A percentile compares a stretch with the other conserved stretches of the same genome.
These are phyloP conservation scores for Ochlodes sylvanus DNA, from an alignment of 2,888 invertebrate species.

Conservation along the genomic window DNA sequence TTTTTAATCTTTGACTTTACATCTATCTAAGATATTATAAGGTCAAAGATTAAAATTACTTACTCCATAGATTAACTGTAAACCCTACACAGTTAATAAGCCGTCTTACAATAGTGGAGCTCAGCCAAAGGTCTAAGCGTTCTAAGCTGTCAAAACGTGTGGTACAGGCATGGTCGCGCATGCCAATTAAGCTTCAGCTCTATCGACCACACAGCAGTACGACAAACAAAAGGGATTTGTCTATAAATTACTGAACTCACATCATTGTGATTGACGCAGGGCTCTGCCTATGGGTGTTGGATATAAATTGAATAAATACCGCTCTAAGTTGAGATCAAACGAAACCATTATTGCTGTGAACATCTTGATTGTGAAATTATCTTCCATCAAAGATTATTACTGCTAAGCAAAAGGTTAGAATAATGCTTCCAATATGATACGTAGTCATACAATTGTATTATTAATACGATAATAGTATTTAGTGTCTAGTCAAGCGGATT, in stretches of 20 bases:
- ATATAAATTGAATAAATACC: constrained; percentile 8
- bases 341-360: neutral
- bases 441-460: too few relatives aligned
- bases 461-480: too few relatives aligned
- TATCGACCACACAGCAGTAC: constrained; percentile 39
- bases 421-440: too few relatives aligned
- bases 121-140: constrained; percentile 1
- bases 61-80: neutral
- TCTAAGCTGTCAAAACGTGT: constrained; percentile 2
- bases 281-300: constrained; percentile 17
- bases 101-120: neutral
- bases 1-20: too few relatives aligned
- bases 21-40: too few relatives aligned
- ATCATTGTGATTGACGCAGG: constrained; percentile 16
- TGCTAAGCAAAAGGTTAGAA: too few relatives aligned
- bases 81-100: neutral
- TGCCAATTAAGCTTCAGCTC: constrained; percentile 53
- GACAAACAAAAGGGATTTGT: constrained; percentile 28
- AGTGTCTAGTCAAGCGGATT: too few relatives aligned
- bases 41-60: too few relatives aligned
- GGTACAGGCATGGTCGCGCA: constrained; percentile 52
- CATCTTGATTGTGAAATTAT: too few relatives aligned
- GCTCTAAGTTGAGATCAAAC: neutral
- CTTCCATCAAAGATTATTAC: too few relatives aligned
- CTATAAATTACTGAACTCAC: constrained; percentile 19